These are phyloP conservation scores for Poicephalus gulielmi DNA, from an alignment of 2,113 vertebrate genomes.

Conservation along the genomic window DNA sequence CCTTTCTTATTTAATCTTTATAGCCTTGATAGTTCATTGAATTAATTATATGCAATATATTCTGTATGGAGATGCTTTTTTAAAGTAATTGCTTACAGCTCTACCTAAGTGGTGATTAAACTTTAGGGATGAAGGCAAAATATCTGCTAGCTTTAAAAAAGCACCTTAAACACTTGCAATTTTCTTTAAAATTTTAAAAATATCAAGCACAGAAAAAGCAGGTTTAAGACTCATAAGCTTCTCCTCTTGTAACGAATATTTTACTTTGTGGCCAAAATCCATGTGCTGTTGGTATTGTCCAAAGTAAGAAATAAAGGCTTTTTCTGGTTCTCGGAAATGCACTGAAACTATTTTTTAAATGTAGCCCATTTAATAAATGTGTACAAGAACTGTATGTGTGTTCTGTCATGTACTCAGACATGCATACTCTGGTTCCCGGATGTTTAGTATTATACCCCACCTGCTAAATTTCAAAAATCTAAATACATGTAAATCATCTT, in stretches of 20 bases:
- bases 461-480: neutral
- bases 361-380: neutral
- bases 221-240: neutral
- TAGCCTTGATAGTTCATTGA: slow-evolving; percentile 90
- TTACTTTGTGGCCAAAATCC: neutral
- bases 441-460: neutral
- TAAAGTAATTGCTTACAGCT: slow-evolving; percentile 71
- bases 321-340: neutral
- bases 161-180: neutral
- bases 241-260: neutral
- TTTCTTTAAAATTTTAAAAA: slow-evolving; percentile 28
- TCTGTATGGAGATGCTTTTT: slow-evolving; percentile 75
- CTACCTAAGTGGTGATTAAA: slow-evolving; percentile 76
- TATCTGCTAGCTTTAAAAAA: slow-evolving; percentile 43
- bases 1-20: slow-evolving; percentile 96
- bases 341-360: neutral
- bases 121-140: slow-evolving; percentile 63
- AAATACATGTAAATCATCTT: neutral
- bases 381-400: neutral
- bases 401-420: neutral
- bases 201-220: neutral
- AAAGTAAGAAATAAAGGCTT: neutral
- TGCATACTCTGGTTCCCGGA: neutral
- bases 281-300: neutral
- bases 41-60: slow-evolving; percentile 90